Base-by-base conservation (phyloP, 2,797 vertebrate species). In the Platalea minor region DNA sequence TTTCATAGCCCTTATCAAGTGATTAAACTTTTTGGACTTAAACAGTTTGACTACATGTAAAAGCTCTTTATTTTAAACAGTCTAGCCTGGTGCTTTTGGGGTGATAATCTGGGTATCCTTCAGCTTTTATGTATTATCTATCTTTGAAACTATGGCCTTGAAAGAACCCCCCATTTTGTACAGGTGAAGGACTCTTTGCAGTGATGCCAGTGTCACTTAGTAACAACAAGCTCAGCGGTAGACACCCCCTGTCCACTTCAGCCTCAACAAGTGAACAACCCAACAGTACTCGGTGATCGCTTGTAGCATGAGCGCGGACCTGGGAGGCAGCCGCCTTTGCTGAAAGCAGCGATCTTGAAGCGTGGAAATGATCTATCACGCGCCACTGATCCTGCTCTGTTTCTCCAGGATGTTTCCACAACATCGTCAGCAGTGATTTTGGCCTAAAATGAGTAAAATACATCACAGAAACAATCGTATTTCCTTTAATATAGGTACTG, bases 261-360 rank as follows among this genome's bases (percentile, higher is more conserved):
- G 56, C 31, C 24, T 7, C 5, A 26, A 4, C 25, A 20, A 31
- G 4, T 5, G 33, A 31, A 20, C 28, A 65, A 1, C 45, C 61
- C 70, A 53, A 0, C 41, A 23, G 3, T 13, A 24, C 56, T 31
- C 51, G 2, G 14, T 7, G 69, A 5, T 29, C 1, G 3, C 23
- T 3, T 56, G 29, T 41, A 60, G 31, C 43, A 3, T 2, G 17
- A 28, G 28, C 3, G 8, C 1, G 12, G 33, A 50, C 2, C 25
- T 39, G 39, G 56, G 53, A 23, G 15, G 60, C 45, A 60, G 59
- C 61, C 35, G 54, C 57, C 35, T 37, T 37, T 48, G 33, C 57
- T 64, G 29, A 17, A 57, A 65, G 29, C 29, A 19, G 28, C 0
- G 3, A 23, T n/a, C 63, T 37, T 14, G 20, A 14, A 54, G n/a